Evolutionary conservation across 2,888 invertebrate species (phyloP), one percentile per base, ranked within the genome.

Genomic region (Spilarctia lutea): DNA sequence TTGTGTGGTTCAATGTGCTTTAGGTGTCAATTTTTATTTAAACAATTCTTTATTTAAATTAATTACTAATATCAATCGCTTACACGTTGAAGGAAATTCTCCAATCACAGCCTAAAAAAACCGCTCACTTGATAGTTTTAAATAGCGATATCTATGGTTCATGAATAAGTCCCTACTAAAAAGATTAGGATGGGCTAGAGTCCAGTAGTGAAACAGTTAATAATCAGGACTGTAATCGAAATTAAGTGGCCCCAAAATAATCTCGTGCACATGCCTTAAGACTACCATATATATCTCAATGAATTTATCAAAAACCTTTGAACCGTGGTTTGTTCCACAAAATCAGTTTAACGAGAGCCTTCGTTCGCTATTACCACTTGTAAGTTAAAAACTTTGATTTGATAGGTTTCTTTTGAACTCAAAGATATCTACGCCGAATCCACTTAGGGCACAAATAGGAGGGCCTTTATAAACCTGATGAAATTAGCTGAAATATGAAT

Each of bases 331-430:
- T 60, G 60, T 39, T 10, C n/a, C 63, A 63, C 30, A 30, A 60
- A 60, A 30, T 6, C 35, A 39, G 3, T 39, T 39, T 60, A 69
- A 56, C 30, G 30, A 63, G 30, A 30, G 16, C 30, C 18, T 18
- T 63, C 16, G 63, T 63, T 33, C 52, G n/a, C 18, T 30, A 13
- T n/a, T 52, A 52, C 52, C 56, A 56, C 35, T 70, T 27, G 68
- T 69, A 56, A 70, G 69, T 35, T 56, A 69, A n/a, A 27, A 70
- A 60, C 56, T 70, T 70, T 70, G 69, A 70, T 70, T 70, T 70
- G 56, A 70, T 70, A 70, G 56, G 18, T 27, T 70, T 70, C 68
- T 69, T 70, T 70, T 70, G 39, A 35, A 20, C 20, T 27, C 39
- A 27, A 56, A n/a, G 69, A 56, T 70, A 27, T n/a, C 7, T n/a